These are phyloP conservation scores for Alsophila aescularia DNA, from an alignment of 2,888 invertebrate species.

Conservation along the genomic window DNA sequence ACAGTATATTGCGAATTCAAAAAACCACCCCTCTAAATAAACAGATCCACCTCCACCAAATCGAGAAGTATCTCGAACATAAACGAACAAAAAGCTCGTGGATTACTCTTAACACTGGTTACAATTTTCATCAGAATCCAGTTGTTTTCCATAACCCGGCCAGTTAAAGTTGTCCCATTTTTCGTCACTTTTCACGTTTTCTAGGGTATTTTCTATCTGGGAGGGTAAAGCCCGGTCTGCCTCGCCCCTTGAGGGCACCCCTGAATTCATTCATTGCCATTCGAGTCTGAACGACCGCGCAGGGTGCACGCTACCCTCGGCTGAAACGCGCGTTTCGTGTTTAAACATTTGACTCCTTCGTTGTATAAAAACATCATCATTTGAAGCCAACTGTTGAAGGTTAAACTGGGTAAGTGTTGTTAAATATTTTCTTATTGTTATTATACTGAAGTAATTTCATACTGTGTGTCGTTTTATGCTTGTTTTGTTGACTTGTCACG, in stretches of 20 bases:
- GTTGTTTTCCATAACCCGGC: slow-evolving; percentile 60
- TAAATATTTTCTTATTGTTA: neutral
- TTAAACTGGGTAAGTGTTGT: slow-evolving; percentile 28
- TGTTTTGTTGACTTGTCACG: slow-evolving; percentile 2
- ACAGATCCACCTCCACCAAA: slow-evolving; percentile 41
- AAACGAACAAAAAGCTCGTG: slow-evolving; percentile 9
- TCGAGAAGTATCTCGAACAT: slow-evolving; percentile 30
- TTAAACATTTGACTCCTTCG: slow-evolving; percentile 15
- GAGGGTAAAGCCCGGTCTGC: slow-evolving; percentile 54
- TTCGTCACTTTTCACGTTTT: slow-evolving; percentile 3
- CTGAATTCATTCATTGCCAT: slow-evolving; percentile 74
- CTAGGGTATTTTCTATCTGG: slow-evolving; percentile 45
- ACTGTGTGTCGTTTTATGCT: neutral
- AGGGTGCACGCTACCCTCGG: slow-evolving; percentile 43
- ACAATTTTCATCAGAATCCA: slow-evolving; percentile 51
- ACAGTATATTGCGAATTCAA: slow-evolving; percentile 49
- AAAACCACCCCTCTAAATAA: slow-evolving; percentile 44
- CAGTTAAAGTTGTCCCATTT: slow-evolving; percentile 39
- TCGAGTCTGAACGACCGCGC: slow-evolving; percentile 48
- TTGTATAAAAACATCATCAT: slow-evolving; percentile 26
- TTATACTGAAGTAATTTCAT: neutral
- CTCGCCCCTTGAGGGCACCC: slow-evolving; percentile 71
- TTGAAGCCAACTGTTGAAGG: slow-evolving; percentile 3
- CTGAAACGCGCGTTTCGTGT: slow-evolving; percentile 50
- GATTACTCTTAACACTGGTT: slow-evolving; percentile 33